Base-by-base conservation (phyloP, 2,797 vertebrate genomes). In the Sebastiscus tertius region DNA sequence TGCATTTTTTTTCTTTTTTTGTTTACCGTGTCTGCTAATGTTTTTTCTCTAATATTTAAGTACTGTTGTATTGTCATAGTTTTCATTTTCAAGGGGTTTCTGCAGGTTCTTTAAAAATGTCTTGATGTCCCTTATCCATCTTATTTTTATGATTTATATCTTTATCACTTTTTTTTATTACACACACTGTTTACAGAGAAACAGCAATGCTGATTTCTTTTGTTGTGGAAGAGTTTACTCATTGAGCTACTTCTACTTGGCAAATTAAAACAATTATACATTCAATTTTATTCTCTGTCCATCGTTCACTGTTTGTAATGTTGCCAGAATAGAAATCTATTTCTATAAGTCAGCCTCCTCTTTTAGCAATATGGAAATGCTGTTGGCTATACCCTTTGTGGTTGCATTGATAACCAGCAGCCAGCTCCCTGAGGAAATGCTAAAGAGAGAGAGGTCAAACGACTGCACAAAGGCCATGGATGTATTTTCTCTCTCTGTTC, bases 381-480 rank as follows among this genome's bases (percentile, higher is more conserved):
- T 54, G 26, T n/a, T 76, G 31, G 56, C 9, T 64, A 18, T 13
- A 27, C 18, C 5, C 63, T 73, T 59, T 81, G 24, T 75, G 42
- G 61, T 68, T 80, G 73, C 39, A 75, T 52, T 82, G 85, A 82
- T 79, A 71, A 86, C 36, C 9, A 84, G 76, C 59, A 66, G 67
- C 55, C 31, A 62, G 58, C 31, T 34, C 59, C 69, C 72, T 64
- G 0, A 82, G 78, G 78, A 72, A 82, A 84, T 72, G 55, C 67
- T 78, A 56, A 74, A 49, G 46, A 49, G 46, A 72, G 72, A 63
- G n/a, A 10, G 73, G 75, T 87, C 76, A 87, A 77, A 83, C 16
- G 29, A 66, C 71, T 83, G 56, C 22, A 20, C 33, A 85, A 82
- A 87, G 64, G 72, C n/a, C 69, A 36, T 22, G 27, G 69, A 74